Base-by-base conservation (phyloP, 2,888 invertebrate species). In the Gerris lacustris region DNA sequence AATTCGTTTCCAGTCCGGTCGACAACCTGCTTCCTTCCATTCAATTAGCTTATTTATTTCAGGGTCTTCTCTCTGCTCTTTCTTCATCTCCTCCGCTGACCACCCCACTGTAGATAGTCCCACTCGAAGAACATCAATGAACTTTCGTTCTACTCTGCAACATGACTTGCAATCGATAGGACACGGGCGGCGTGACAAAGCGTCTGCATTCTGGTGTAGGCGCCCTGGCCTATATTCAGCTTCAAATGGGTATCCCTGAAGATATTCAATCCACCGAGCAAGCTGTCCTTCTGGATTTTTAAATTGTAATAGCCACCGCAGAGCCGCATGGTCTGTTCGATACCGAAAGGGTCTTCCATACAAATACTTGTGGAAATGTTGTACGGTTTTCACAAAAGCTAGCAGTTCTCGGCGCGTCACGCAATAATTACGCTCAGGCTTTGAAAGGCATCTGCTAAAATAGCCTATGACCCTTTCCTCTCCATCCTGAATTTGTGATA, bases 201-300 rank as follows among this genome's bases (percentile, higher is more conserved):
- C 74, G 68, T 77, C 76, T 0, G 76, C 76, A 64, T 77, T 77
- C 0, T 67, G 68, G 67, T 77, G 76, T 0, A 43, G 69, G 6
- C 64, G 69, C 17, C 77, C 76, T 15, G 45, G 66, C n/a, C 71
- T 31, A 45, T 68, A 68, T 45, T 68, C 55, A 55, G 15, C 15
- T 55, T 55, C 11, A 9, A 55, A 9, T 55, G 55, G 55, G 55
- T 55, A 55, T 15, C 55, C 55, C 15, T 31, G 63, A 45, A 63
- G 45, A 69, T 18, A 66, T 45, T 55, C 55, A 11, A 55, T 9
- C 55, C 55, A 55, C 55, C 47, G 6, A 15, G 68, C 68, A 17
- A 68, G 55, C 55, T 68, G 47, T 17, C 55, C 68, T 68, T 68
- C 55, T 47, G 68, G 68, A 18, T 43, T 47, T 18, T 55, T 68